Evolutionary conservation across 2,888 invertebrate species (phyloP).

Genomic region (Girardia tigrina): DNA sequence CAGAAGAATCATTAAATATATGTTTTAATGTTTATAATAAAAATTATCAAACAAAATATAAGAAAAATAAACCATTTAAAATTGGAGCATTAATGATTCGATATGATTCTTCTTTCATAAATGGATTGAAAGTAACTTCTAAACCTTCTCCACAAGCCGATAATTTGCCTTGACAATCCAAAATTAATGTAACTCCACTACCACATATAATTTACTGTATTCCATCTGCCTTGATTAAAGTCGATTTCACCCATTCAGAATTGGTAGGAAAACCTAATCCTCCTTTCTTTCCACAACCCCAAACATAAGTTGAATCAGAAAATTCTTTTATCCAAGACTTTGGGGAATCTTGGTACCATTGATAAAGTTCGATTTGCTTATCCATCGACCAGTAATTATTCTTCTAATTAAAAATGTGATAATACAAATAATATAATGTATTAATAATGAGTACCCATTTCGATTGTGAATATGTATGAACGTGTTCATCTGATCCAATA

Average conservation of each 20-base stretch:
- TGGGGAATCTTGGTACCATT: conserved; percentile 56
- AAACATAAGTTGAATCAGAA: conserved; percentile 56
- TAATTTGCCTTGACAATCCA: conserved; percentile 57
- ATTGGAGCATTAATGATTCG: not conserved
- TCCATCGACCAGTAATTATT: conserved; percentile 55
- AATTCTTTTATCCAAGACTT: conserved; percentile 60
- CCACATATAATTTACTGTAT: conserved; percentile 57
- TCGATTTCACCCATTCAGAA: conserved; percentile 50
- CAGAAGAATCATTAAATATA: too few relatives aligned
- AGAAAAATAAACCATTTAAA: too few relatives aligned
- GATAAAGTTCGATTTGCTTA: conserved; percentile 57
- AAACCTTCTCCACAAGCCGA: conserved; percentile 58
- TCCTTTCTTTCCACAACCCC: conserved; percentile 59
- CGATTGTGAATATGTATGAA: not conserved
- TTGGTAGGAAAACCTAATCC: conserved; percentile 55
- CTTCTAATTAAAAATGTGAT: too few relatives aligned
- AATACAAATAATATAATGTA: too few relatives aligned
- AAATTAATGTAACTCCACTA: conserved; percentile 59
- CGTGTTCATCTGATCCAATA: conserved; percentile 15
- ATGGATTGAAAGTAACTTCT: not conserved
- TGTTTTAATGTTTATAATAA: too few relatives aligned
- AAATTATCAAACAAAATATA: too few relatives aligned
- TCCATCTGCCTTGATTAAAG: conserved; percentile 43
- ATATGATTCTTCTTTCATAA: not conserved
- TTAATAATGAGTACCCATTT: conserved; percentile 11